Conservation (phyloP, 2,113 vertebrate genomes). For the Haemorhous mexicanus region DNA sequence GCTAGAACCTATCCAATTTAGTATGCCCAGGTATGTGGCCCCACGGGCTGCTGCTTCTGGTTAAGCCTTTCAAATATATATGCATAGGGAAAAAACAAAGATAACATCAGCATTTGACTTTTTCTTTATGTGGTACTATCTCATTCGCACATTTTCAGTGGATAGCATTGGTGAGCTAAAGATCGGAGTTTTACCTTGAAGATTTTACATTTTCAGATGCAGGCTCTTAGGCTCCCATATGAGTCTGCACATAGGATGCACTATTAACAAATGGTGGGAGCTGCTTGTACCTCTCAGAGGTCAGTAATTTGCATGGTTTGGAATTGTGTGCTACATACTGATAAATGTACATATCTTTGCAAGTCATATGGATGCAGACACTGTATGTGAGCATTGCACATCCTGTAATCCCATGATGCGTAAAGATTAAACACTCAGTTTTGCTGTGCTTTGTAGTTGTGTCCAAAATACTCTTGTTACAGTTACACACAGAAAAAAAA, state of each 20-base stretch:
- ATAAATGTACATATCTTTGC: neutral
- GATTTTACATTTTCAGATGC: neutral
- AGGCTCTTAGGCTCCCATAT: neutral
- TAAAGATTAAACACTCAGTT: neutral
- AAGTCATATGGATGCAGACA: neutral
- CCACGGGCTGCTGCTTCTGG: neutral
- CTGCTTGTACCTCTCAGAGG: neutral
- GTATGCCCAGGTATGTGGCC: neutral
- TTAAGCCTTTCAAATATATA: neutral
- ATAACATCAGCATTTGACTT: neutral
- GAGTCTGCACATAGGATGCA: neutral
- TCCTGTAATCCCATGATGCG: neutral
- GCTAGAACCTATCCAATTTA: neutral
- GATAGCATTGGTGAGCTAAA: neutral
- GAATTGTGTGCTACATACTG: neutral
- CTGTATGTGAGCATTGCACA: neutral
- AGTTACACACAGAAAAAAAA: neutral
- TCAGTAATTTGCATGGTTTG: conserved; percentile 2
- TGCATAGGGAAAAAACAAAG: neutral
- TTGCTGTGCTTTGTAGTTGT: neutral
- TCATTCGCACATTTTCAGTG: neutral
- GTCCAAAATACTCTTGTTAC: neutral
- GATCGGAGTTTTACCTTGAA: neutral
- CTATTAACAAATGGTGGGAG: neutral
- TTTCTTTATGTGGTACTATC: rapidly evolving